Conservation (phyloP, 2,113 vertebrate species). For the Craseonycteris thonglongyai region DNA sequence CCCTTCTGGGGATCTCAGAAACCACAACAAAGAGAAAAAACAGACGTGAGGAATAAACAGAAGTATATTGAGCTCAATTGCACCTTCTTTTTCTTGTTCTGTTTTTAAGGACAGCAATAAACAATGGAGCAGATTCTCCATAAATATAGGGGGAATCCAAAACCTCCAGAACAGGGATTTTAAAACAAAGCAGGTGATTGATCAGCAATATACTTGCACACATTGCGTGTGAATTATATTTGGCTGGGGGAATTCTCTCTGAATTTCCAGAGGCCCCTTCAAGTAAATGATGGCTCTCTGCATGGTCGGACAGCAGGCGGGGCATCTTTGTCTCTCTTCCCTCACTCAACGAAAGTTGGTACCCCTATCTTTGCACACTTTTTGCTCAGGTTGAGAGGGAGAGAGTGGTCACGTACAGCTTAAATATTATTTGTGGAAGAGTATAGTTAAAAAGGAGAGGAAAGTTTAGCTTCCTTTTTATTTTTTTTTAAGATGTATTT, state of each 20-base stretch:
- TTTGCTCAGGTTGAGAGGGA: neutral
- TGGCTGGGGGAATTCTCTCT: neutral
- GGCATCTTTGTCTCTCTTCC: neutral
- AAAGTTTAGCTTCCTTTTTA: neutral
- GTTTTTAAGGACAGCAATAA: neutral
- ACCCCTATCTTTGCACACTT: neutral
- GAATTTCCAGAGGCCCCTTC: neutral
- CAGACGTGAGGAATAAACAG: neutral
- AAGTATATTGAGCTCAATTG: neutral
- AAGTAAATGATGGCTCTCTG: neutral
- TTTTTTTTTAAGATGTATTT: too few species aligned
- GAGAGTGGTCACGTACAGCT: neutral
- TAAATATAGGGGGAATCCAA: neutral
- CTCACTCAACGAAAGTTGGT: fast-evolving
- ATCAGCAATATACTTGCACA: neutral
- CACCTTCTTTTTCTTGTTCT: neutral
- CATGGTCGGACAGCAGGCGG: neutral
- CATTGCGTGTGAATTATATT: neutral
- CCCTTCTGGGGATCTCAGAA: neutral
- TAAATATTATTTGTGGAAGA: neutral
- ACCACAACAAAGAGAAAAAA: neutral
- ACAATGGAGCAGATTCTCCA: neutral
- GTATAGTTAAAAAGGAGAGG: neutral
- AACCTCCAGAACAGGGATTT: neutral
- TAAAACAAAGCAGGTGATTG: neutral